These are phyloP conservation scores for Phalloptychus januarius DNA, from an alignment of 2,797 vertebrate genomes.

Conservation along the genomic window DNA sequence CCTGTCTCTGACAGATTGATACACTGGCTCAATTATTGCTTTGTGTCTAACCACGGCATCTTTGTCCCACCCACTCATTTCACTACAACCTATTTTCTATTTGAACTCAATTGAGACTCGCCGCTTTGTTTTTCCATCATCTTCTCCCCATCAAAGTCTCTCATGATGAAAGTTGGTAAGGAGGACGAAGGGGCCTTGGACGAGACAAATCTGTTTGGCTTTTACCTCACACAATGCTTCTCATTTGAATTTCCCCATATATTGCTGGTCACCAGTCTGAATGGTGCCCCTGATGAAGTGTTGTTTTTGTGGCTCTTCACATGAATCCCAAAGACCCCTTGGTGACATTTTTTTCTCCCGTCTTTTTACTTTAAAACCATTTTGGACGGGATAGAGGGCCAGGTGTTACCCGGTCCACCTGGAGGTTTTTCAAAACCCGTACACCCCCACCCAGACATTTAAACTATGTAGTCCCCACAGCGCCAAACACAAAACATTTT, in stretches of 20 bases:
- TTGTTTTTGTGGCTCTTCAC: conserved; percentile 74
- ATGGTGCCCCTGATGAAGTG: conserved; percentile 80
- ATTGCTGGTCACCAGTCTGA: conserved; percentile 77
- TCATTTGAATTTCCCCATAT: conserved; percentile 77
- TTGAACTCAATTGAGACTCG: conserved; percentile 72
- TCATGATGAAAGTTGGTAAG: conserved; percentile 67
- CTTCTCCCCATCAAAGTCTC: conserved; percentile 81
- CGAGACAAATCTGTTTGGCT: conserved; percentile 77
- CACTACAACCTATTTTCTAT: conserved; percentile 61
- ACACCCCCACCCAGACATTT: conserved; percentile 37
- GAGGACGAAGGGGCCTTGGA: conserved; percentile 68
- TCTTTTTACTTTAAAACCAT: too few relatives aligned
- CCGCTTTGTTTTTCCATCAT: conserved; percentile 81
- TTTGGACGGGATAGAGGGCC: conserved; percentile 70
- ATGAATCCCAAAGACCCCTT: conserved; percentile 74
- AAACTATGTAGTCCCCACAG: conserved; percentile 56
- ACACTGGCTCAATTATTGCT: conserved; percentile 78
- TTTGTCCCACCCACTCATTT: conserved; percentile 66
- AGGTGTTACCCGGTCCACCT: conserved; percentile 69
- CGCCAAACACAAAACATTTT: conserved; percentile 52
- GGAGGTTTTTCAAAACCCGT: conserved; percentile 71
- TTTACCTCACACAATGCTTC: conserved; percentile 71
- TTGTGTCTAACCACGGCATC: conserved; percentile 38
- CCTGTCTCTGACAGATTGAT: conserved; percentile 77
- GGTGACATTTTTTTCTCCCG: conserved; percentile 80